Percentiles rank a stretch among this genome's conserved stretches.
These are phyloP conservation scores for Sardina pilchardus DNA, from an alignment of 2,113 vertebrate genomes.

Conservation along the genomic window DNA sequence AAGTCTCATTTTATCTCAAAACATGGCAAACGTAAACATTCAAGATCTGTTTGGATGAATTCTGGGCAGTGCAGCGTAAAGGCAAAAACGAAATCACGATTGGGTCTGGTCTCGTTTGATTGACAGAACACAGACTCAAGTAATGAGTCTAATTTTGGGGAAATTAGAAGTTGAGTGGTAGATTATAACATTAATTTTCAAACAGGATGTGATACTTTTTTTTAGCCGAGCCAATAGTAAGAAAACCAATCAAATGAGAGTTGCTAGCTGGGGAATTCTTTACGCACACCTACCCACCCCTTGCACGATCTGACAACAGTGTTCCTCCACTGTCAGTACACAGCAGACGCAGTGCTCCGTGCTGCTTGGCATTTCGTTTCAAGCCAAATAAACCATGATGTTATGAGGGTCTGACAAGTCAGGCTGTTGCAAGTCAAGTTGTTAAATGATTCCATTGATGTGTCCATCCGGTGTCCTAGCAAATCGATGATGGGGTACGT, in stretches of 20 bases:
- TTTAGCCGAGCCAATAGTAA: background rate
- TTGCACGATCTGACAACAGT: background rate
- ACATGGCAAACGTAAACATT: background rate
- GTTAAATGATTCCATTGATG: background rate
- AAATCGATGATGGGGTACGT: slow-evolving; percentile 9
- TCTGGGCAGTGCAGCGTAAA: background rate
- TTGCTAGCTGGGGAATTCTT: slow-evolving; percentile 10
- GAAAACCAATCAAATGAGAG: background rate
- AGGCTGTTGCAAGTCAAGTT: background rate
- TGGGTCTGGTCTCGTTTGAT: background rate
- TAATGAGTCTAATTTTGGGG: background rate
- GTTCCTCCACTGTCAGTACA: background rate
- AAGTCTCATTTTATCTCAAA: background rate
- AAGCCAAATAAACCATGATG: background rate
- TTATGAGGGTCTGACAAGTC: slow-evolving; percentile 6
- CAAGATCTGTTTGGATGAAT: background rate
- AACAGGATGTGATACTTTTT: background rate
- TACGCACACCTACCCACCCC: slow-evolving; percentile 3
- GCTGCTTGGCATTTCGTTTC: background rate
- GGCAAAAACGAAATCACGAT: background rate
- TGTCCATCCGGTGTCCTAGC: background rate
- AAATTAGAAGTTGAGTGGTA: background rate
- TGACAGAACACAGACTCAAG: background rate
- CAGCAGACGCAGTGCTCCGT: background rate
- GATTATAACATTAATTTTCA: background rate